Percentiles rank a stretch among this genome's conserved stretches.
Conservation (phyloP, 2,797 vertebrate species). For the Paratrypauchen microcephalus region DNA sequence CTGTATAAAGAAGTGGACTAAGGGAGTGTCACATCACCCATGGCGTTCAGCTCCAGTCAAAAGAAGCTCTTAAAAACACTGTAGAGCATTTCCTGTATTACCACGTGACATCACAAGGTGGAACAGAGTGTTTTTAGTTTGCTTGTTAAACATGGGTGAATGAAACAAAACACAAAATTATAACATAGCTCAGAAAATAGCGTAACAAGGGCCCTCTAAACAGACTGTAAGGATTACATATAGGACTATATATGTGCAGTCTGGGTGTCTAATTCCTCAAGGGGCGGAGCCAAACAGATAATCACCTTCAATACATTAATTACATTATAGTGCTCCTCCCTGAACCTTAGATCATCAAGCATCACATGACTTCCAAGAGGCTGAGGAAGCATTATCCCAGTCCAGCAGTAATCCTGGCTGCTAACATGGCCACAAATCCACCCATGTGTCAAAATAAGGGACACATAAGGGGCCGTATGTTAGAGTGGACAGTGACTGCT, state of each 20-base stretch:
- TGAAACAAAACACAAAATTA: no score
- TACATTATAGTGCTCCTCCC: slow-evolving; percentile 60
- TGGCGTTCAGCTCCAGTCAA: no score
- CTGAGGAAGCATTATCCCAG: slow-evolving; percentile 67
- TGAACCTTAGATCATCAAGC: slow-evolving; percentile 58
- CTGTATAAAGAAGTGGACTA: no score
- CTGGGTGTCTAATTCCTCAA: not conserved
- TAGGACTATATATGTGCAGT: not conserved
- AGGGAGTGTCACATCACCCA: no score
- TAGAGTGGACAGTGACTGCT: not conserved
- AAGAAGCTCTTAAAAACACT: no score
- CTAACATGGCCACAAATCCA: slow-evolving; percentile 65
- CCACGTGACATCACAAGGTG: no score
- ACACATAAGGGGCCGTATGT: slow-evolving; percentile 14
- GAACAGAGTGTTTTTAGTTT: no score
- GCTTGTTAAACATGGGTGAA: no score
- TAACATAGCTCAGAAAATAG: no score
- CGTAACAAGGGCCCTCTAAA: not conserved
- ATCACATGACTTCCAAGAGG: slow-evolving; percentile 68
- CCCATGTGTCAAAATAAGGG: slow-evolving; percentile 47
- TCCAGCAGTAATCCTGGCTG: slow-evolving; percentile 61
- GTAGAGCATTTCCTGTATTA: no score
- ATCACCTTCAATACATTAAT: slow-evolving; percentile 52
- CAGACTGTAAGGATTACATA: not conserved
- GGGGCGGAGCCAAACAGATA: slow-evolving; percentile 48